These are phyloP conservation scores for Pangasius mekongensis DNA, from an alignment of 2,797 vertebrate species.

Conservation along the genomic window DNA sequence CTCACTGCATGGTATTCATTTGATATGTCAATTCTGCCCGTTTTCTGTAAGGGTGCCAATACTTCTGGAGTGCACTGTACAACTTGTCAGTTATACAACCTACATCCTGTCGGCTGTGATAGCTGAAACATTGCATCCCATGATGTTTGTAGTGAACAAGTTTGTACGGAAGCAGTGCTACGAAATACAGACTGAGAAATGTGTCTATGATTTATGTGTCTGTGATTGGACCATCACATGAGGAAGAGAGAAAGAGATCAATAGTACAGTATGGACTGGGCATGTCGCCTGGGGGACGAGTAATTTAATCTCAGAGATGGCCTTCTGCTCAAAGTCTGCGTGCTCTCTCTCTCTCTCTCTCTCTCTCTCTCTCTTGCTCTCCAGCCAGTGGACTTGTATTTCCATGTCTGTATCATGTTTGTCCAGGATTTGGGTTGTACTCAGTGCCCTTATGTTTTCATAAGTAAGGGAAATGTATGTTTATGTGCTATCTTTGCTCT, in stretches of 20 bases:
- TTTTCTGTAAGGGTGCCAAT: background rate
- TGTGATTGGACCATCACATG: slow-evolving; percentile 16
- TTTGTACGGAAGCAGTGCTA: background rate
- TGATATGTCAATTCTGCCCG: background rate
- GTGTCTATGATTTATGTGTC: background rate
- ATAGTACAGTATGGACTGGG: slow-evolving; percentile 49
- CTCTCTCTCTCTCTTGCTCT: background rate
- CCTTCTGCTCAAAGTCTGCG: slow-evolving; percentile 29
- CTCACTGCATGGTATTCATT: background rate
- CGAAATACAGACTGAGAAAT: background rate
- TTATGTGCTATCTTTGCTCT: slow-evolving; percentile 18
- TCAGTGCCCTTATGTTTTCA: background rate
- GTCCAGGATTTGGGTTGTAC: slow-evolving; percentile 3
- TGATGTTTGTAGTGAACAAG: background rate
- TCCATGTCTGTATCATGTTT: slow-evolving; percentile 14
- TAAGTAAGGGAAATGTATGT: background rate
- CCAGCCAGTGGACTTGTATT: slow-evolving; percentile 14
- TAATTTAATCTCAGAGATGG: slow-evolving; percentile 57
- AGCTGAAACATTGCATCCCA: background rate
- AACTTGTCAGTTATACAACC: too few relatives aligned
- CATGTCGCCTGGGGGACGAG: slow-evolving; percentile 37
- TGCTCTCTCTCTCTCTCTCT: slow-evolving; percentile 17
- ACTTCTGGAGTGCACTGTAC: background rate
- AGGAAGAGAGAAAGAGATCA: slow-evolving; percentile 29
- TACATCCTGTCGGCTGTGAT: too few relatives aligned